Base-by-base conservation (phyloP, 2,797 vertebrate species). In the Dallia pectoralis region DNA sequence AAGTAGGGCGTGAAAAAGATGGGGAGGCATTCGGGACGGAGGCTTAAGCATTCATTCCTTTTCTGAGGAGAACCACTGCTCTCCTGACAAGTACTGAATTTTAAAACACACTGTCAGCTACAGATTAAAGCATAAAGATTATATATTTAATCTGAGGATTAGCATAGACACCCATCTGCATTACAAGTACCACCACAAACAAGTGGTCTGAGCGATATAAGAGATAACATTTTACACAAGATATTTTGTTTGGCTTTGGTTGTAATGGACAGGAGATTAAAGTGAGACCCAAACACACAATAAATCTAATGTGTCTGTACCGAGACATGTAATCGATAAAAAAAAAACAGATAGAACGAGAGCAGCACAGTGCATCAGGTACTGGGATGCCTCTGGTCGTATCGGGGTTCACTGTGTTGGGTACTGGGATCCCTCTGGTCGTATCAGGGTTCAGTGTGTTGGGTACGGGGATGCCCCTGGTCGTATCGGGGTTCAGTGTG, bases 141-240 rank as follows among this genome's bases (percentile, higher is more conserved):
- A 22, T 4, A 56, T n/a, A 56, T 56, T 56, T 56, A 12, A 56
- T 22, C 9, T 22, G 8, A 56, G 19, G 22, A 16, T n/a, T 2
- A 70, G 77, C 76, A 76, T 77, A 84, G 71, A 74, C 48, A 30
- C 67, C 84, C 79, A 7, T 56, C 25, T 3, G n/a, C 8, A n/a
- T 4, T 53, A 19, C 8, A 2, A 36, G 33, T 8, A 36, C 33
- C 8, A 36, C 33, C 3, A 36, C 33, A 8, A 44, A 9, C 3
- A 44, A 44, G 51, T 8, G 1, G 51, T 56, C n/a, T 11, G 2
- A 19, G n/a, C n/a, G 22, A 22, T 53, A 53, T 16, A 2, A n/a
- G 19, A 12, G 51, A 44, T n/a, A 5, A 49, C 5, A 4, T 19
- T 18, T n/a, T 56, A 11, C 53, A 56, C 3, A 22, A 22, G 0